A percentile compares a stretch with the other conserved stretches of the same genome.
phyloP scores from a whole-genome alignment of 2,113 vertebrate genomes.

The Apaloderma vittatum region DNA sequence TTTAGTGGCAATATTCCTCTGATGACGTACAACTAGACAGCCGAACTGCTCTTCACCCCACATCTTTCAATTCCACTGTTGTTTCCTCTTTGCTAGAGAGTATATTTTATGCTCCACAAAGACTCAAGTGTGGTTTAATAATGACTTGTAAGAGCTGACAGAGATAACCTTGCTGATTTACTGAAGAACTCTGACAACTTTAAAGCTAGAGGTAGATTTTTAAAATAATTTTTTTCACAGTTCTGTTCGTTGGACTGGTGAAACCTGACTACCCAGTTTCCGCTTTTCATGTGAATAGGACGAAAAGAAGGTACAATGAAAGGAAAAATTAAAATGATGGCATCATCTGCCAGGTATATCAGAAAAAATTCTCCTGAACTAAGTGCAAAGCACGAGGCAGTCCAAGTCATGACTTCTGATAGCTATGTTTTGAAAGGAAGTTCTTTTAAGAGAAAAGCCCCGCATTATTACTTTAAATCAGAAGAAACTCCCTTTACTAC shows the following conservation, averaged over 20 bases:
- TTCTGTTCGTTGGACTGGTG: background rate
- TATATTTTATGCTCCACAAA: background rate
- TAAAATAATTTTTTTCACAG: background rate
- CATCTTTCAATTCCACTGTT: background rate
- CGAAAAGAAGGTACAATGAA: background rate
- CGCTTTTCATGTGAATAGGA: background rate
- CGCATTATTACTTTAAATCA: background rate
- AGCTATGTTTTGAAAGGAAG: background rate
- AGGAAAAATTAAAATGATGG: background rate
- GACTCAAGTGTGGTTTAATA: background rate
- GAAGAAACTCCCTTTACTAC: background rate
- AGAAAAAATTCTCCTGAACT: background rate
- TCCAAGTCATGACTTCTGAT: background rate
- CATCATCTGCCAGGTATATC: accelerated
- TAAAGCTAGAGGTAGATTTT: background rate
- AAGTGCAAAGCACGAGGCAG: background rate
- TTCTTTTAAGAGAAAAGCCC: background rate
- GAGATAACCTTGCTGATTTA: background rate
- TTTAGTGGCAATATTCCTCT: background rate
- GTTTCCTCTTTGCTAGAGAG: background rate
- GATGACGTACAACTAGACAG: background rate
- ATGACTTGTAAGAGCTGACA: background rate
- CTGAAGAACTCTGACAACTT: background rate
- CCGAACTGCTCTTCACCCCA: background rate
- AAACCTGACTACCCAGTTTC: background rate